Base-by-base conservation (phyloP, 2,888 invertebrate species). In the Panzeria rudis region DNA sequence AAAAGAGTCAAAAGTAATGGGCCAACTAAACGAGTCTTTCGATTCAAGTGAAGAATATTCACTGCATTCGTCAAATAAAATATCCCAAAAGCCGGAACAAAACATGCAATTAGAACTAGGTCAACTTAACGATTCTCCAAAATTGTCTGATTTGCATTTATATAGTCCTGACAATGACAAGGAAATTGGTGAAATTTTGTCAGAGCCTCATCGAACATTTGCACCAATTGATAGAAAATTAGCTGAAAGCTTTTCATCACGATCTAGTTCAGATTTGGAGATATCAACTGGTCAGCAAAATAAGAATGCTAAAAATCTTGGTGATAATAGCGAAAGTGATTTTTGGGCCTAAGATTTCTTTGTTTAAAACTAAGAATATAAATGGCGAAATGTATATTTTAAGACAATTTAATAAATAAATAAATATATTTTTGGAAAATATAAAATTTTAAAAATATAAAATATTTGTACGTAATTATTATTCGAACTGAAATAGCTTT, bases 311-410 rank as follows among this genome's bases (percentile, higher is more conserved):
- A 64, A 35, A 44, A 86, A 52, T n/a, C 54, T 76, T 2, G 80
- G 25, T 9, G 68, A 80, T 23, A 83, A 84, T 32, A 87, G 87
- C 73, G 86, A 80, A 76, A 88, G 86, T 66, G 87, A 88, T 75
- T 88, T 88, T 68, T 88, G 87, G 87, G 66, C 78, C 47, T 87
- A 85, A 66, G 35, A 35, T 13, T 15, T 44, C 77, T 47, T 50
- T 0, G 25, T 41, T 50, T 23, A 54, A 47, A 41, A 59, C 66
- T 56, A 56, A 29, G 56, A n/a, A 56, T 8, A 29, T 29, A 56
- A 13, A 56, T 29, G 5, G 23, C 29, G 9, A 25, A 38, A 54
- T 41, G 32, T 44, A 64, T 64, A 54, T 32, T 47, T 32, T 32
- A 56, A 76, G 23, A n/a, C 7, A 66, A 64, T 35, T 47, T 59